Percentiles rank a stretch among this genome's conserved stretches.
Conservation (phyloP, 2,113 vertebrate species). For the Syrmaticus mikado region DNA sequence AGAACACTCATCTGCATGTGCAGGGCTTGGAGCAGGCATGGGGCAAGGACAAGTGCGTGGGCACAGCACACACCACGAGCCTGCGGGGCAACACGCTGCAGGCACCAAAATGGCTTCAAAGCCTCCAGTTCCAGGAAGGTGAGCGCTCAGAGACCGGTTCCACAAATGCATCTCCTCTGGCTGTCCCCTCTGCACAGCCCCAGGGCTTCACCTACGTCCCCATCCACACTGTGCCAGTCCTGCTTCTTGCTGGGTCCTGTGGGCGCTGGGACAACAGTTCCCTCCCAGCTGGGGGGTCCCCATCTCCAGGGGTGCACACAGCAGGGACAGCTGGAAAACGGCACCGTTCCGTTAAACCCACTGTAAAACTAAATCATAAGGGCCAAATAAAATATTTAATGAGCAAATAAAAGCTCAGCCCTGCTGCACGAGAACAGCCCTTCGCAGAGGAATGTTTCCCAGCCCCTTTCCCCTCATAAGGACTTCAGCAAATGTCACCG, state of each 20-base stretch:
- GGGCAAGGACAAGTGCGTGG: fast-evolving
- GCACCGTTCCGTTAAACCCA: background rate
- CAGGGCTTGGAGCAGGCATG: fast-evolving
- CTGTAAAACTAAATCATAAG: conserved; percentile 42
- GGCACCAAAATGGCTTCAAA: background rate
- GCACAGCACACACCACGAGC: background rate
- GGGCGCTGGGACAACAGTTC: background rate
- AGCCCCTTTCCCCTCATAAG: background rate
- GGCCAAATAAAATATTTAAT: conserved; percentile 68
- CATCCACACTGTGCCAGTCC: background rate
- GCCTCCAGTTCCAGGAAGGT: background rate
- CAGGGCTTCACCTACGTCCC: background rate
- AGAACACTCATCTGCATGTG: background rate
- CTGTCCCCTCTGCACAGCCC: background rate
- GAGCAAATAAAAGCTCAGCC: conserved; percentile 27
- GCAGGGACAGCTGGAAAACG: conserved; percentile 20
- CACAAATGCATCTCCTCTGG: fast-evolving
- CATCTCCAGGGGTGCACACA: background rate
- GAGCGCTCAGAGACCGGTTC: background rate
- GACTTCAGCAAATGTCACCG: conserved; percentile 15
- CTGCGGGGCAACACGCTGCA: fast-evolving
- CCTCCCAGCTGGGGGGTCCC: background rate
- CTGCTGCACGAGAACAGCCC: background rate
- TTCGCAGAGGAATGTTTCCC: fast-evolving
- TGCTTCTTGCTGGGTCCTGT: background rate